Conservation (phyloP, 2,888 invertebrate species). For the Ophraella communa region DNA sequence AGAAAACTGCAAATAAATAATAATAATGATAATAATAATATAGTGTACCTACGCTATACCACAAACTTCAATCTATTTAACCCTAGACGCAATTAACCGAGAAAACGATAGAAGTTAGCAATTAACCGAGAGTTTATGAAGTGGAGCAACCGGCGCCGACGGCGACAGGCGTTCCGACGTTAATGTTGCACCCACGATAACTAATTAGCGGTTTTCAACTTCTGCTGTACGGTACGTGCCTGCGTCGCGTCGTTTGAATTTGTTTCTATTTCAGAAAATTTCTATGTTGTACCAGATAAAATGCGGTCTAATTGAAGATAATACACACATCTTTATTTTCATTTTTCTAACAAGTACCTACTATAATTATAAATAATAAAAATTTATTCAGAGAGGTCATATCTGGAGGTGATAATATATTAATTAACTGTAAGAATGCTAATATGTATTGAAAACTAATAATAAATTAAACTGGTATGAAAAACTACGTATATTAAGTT, state of each 20-base stretch:
- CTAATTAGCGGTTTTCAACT: slow-evolving; percentile 11
- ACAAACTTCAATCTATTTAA: slow-evolving; percentile 4
- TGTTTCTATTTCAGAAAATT: background rate
- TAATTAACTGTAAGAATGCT: too few species aligned
- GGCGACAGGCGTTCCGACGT: background rate
- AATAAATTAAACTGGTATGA: too few species aligned
- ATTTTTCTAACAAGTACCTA: too few species aligned
- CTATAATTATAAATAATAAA: too few species aligned
- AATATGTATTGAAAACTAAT: too few species aligned
- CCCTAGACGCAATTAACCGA: slow-evolving; percentile 7
- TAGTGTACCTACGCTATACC: background rate
- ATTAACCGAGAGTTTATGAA: slow-evolving; percentile 10
- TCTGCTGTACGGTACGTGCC: background rate
- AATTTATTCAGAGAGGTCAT: too few species aligned
- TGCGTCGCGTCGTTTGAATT: background rate
- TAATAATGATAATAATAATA: too few species aligned
- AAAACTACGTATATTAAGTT: too few species aligned
- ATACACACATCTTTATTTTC: too few species aligned
- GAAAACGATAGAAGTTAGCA: slow-evolving; percentile 4
- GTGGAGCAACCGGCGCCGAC: slow-evolving; percentile 5
- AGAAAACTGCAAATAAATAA: background rate
- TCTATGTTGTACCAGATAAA: background rate
- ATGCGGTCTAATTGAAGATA: background rate
- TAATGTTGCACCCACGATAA: slow-evolving; percentile 7
- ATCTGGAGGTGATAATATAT: too few species aligned